Conservation (phyloP, 1,140 invertebrate genomes). For the Apis mellifera region DNA sequence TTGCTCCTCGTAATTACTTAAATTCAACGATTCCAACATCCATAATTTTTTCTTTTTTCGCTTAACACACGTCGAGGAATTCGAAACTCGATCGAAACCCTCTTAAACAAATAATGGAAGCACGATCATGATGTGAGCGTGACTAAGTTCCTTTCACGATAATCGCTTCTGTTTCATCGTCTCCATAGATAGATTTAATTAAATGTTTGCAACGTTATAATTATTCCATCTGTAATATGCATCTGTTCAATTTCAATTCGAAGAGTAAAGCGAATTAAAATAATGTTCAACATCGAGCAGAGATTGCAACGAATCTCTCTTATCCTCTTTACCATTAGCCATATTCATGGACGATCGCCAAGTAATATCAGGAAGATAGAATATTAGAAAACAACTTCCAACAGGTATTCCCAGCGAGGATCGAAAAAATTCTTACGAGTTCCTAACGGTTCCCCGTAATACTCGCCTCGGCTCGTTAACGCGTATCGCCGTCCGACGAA, state of each 20-base stretch:
- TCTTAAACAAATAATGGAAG: neutral
- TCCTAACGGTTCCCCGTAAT: constrained; percentile 10
- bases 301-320: neutral
- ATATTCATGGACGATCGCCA: neutral
- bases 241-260: too few species aligned
- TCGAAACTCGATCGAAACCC: neutral
- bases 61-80: neutral
- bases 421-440: neutral
- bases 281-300: too few species aligned
- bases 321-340: neutral
- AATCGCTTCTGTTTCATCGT: too few species aligned
- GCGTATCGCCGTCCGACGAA: neutral
- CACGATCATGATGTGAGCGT: too few species aligned
- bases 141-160: too few species aligned
- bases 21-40: neutral
- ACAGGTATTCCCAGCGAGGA: neutral
- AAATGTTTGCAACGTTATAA: too few species aligned
- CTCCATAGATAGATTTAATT: too few species aligned
- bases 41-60: neutral
- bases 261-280: too few species aligned
- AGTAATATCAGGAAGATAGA: neutral
- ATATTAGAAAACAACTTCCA: neutral
- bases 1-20: constrained; percentile 16
- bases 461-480: constrained; percentile 19
- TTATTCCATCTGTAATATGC: too few species aligned